Percentiles rank a stretch among this genome's conserved stretches.
These are phyloP conservation scores for Pristionchus fissidentatus DNA, from an alignment of 2,888 invertebrate species.

Conservation along the genomic window DNA sequence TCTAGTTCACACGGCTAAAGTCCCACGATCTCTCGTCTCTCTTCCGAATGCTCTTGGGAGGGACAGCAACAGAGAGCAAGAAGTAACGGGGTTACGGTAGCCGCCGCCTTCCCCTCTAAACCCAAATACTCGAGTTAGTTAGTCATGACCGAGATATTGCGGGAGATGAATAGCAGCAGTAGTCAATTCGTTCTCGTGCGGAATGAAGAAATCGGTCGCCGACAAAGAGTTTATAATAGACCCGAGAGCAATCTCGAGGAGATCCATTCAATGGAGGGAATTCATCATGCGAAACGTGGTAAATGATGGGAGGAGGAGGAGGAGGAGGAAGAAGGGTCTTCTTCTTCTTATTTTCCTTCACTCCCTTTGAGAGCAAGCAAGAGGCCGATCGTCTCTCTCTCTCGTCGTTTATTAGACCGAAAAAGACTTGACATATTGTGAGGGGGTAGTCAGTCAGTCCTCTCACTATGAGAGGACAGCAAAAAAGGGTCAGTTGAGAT, in stretches of 20 bases:
- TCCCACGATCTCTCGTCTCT: background rate
- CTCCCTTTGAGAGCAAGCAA: conserved; percentile 5
- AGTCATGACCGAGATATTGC: conserved; percentile 45
- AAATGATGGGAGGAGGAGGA: background rate
- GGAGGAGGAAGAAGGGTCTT: background rate
- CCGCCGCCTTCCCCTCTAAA: background rate
- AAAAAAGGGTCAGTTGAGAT: conserved; percentile 31
- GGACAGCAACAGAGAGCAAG: too few relatives aligned
- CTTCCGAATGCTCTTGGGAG: background rate
- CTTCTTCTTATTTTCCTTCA: background rate
- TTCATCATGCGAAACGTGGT: conserved; percentile 41
- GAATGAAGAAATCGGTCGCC: background rate
- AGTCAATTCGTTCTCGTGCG: background rate
- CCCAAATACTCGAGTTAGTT: conserved; percentile 31
- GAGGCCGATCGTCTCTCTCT: background rate
- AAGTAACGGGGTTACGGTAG: conserved; percentile 9
- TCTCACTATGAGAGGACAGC: conserved; percentile 1
- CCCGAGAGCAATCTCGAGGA: conserved; percentile 2
- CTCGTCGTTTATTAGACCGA: conserved; percentile 13
- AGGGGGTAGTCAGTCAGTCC: conserved; percentile 7
- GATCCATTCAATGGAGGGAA: conserved; percentile 12
- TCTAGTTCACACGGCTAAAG: background rate
- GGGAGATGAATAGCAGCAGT: conserved; percentile 14
- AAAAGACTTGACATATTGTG: conserved; percentile 41
- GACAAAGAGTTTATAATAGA: conserved; percentile 38